Base-by-base conservation (phyloP, 1,140 invertebrate genomes). In the Saccostrea echinata region DNA sequence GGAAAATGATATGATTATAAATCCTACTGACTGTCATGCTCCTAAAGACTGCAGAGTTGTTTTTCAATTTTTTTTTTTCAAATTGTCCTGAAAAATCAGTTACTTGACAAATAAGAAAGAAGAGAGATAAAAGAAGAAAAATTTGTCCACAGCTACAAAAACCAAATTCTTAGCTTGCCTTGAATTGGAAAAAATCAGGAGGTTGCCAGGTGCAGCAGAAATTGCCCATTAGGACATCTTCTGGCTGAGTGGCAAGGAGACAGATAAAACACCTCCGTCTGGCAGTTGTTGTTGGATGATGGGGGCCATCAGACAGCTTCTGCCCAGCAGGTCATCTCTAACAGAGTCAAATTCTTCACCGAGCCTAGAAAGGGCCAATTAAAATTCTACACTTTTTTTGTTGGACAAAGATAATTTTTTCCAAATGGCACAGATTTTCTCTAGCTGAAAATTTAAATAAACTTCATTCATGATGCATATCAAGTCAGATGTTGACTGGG, bases 341-440 rank as follows among this genome's bases (percentile, higher is more conserved):
- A 76, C 68, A 11, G 27, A 27, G 68, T 27, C 24, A 76, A 27
- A 76, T 33, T 76, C 27, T 33, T 76, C 68, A 76, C 24, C 27
- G 33, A 76, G 27, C 30, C 3, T 13, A 16, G 30, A 61, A 33
- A 13, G 27, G 27, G 68, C 68, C 16, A 76, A 76, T 76, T 76
- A 76, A 76, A 76, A 76, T 76, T 76, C 68, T 76, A 76, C 68
- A 33, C 68, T 76, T 33, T 76, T n/a, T 33, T 16, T 76, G 27
- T 76, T 61, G 55, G 55, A 76, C 68, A 76, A 18, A 76, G 68
- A 76, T 76, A 76, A 76, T 76, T 76, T 76, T 11, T 76, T 76
- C 68, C 68, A 76, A 76, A 76, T 76, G 68, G 68, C 27, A 27
- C 68, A 76, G 24, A 76, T 16, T 76, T 30, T 76, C 68, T 76